Conservation (phyloP, 2,888 invertebrate species). For the Phalera bucephala region DNA sequence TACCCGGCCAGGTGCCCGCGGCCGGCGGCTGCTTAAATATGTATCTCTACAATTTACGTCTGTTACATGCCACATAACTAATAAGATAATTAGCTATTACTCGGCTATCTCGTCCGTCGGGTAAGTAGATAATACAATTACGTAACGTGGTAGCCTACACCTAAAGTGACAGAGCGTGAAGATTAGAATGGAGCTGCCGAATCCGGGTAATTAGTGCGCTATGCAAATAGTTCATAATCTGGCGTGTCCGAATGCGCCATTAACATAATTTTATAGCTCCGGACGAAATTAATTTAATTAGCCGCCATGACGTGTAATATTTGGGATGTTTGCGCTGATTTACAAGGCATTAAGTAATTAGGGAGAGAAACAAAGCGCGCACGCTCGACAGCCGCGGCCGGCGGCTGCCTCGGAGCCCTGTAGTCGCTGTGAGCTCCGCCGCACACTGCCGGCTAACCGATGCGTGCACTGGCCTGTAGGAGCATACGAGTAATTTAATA, state of each 20-base stretch:
- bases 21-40: too few species aligned
- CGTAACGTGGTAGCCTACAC: slow-evolving; percentile 4
- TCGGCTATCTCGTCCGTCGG: not conserved
- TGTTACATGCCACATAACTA: not conserved
- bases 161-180: slow-evolving; percentile 31
- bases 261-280: slow-evolving; percentile 23
- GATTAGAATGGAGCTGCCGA: slow-evolving; percentile 14
- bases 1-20: too few species aligned
- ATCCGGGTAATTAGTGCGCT: slow-evolving; percentile 26
- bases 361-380: slow-evolving; percentile 12
- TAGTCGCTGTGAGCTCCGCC: too few species aligned
- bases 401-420: slow-evolving; percentile 1
- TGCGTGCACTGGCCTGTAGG: too few species aligned
- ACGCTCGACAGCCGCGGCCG: not conserved
- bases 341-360: slow-evolving; percentile 8
- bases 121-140: slow-evolving; percentile 1
- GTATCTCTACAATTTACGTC: not conserved
- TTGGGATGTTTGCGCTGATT: slow-evolving; percentile 9
- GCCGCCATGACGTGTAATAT: slow-evolving; percentile 9
- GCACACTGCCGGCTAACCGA: too few species aligned
- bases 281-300: slow-evolving; percentile 12
- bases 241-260: slow-evolving; percentile 7
- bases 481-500: too few species aligned
- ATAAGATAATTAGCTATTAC: slow-evolving; percentile 7
- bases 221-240: slow-evolving; percentile 25